These are phyloP conservation scores for Axis porcinus DNA, from an alignment of 2,113 vertebrate genomes.

Conservation along the genomic window DNA sequence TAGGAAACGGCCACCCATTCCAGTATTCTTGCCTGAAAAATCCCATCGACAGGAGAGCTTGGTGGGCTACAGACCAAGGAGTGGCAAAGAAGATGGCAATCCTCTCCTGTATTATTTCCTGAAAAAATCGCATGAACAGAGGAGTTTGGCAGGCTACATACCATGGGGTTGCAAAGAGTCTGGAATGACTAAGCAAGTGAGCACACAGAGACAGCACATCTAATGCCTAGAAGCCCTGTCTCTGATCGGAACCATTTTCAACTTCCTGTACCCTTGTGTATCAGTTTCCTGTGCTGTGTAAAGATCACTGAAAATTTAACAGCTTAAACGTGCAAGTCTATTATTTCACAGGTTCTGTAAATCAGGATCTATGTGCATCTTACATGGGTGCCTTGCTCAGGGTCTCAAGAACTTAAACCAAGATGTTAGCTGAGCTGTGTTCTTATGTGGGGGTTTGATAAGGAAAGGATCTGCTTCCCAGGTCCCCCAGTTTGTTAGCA, in stretches of 20 bases:
- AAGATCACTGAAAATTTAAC: neutral
- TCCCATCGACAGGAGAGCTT: neutral
- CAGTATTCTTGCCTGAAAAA: neutral
- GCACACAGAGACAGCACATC: neutral
- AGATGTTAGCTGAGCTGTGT: neutral
- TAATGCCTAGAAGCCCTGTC: neutral
- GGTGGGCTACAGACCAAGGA: neutral
- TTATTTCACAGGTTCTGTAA: neutral
- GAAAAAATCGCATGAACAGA: neutral
- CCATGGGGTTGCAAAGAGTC: neutral
- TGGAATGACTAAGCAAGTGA: rapidly evolving
- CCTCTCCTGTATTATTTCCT: neutral
- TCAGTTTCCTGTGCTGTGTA: neutral
- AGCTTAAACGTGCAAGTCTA: neutral
- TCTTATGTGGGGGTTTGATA: neutral
- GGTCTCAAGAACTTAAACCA: neutral
- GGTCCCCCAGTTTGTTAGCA: neutral
- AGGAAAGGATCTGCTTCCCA: neutral
- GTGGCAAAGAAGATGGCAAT: neutral
- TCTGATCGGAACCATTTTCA: neutral
- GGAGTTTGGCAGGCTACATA: neutral
- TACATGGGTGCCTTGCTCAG: neutral
- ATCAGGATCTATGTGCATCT: neutral
- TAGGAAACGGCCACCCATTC: neutral
- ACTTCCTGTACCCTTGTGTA: neutral